Conservation (phyloP, 1,140 invertebrate species). For the Spodoptera litura region DNA sequence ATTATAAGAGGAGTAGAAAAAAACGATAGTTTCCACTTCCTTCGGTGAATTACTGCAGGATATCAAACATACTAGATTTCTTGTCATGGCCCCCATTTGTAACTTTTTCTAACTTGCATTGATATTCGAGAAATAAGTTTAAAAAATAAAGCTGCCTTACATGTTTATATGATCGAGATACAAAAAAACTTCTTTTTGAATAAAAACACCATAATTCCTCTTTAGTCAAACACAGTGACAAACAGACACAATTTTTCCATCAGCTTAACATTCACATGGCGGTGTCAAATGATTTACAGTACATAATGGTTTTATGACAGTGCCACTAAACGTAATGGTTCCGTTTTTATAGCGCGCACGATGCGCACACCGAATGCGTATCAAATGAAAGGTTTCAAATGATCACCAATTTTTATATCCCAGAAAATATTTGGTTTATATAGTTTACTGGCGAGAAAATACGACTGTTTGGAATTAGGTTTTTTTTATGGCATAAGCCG, state of each 20-base stretch:
- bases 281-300: slow-evolving; percentile 12
- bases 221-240: neutral
- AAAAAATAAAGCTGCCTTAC: no score
- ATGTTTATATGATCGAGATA: no score
- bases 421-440: neutral
- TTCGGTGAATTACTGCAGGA: no score
- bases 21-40: no score
- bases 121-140: no score
- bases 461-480: no score
- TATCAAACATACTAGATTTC: no score
- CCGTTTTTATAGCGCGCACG: slow-evolving; percentile 3
- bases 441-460: no score
- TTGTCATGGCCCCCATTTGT: no score
- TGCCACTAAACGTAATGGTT: slow-evolving; percentile 20
- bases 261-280: neutral
- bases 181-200: neutral
- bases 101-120: no score
- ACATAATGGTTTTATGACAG: slow-evolving; percentile 31
- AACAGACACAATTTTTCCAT: neutral
- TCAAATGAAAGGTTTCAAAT: neutral
- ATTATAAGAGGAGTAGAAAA: no score
- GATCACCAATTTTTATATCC: neutral
- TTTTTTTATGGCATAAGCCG: no score
- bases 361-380: neutral
- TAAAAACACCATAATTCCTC: neutral